These are phyloP conservation scores for Saxicola maurus DNA, from an alignment of 2,797 vertebrate genomes.

Conservation along the genomic window DNA sequence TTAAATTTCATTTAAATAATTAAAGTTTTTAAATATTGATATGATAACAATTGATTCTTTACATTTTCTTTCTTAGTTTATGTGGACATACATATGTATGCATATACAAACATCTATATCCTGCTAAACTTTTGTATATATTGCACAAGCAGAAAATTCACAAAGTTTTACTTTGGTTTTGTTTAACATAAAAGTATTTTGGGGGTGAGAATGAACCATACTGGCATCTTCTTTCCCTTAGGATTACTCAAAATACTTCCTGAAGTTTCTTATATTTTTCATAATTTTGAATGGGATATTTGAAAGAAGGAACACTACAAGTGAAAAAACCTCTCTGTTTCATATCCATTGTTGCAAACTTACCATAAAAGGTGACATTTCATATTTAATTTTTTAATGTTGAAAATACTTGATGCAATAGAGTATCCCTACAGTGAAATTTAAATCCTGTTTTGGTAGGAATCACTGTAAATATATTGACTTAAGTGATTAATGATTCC, in stretches of 20 bases:
- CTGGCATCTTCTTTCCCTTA: neutral
- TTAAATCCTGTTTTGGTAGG: neutral
- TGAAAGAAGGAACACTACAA: neutral
- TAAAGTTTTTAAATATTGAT: neutral
- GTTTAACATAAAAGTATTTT: neutral
- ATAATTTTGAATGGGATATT: neutral
- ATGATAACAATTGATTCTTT: neutral
- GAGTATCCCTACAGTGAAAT: neutral
- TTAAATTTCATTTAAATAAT: neutral
- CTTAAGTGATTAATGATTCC: neutral
- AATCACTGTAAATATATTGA: neutral
- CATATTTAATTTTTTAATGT: neutral
- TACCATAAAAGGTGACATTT: neutral
- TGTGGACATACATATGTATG: neutral
- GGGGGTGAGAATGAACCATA: rapidly evolving
- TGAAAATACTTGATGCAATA: neutral
- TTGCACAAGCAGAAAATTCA: neutral
- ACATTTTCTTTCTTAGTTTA: neutral
- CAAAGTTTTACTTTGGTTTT: neutral
- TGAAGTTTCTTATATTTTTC: neutral
- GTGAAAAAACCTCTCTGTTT: neutral
- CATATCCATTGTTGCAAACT: neutral
- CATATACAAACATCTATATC: neutral
- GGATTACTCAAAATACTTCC: neutral
- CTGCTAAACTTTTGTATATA: neutral